Evolutionary conservation across 1,140 invertebrate species (phyloP).

Genomic region (Plectus sambesii): DNA sequence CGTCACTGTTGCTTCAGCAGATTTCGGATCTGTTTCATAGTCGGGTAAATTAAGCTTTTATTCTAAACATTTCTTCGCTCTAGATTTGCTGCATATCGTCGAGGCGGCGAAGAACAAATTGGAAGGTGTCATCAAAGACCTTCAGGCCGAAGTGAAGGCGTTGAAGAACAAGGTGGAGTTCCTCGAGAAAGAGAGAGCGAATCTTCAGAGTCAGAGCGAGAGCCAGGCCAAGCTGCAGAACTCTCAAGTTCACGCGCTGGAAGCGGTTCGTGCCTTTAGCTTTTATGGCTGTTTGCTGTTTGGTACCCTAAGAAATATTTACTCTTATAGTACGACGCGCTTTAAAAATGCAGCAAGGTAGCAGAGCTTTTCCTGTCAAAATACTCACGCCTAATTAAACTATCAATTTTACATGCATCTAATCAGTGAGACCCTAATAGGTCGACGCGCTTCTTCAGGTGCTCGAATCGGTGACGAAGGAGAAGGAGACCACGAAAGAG

Average conservation of each 20-base stretch:
- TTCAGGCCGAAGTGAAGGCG: slow-evolving; percentile 39
- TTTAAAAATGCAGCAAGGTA: no score
- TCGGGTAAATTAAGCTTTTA: slow-evolving; percentile 7
- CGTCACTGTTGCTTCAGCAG: no score
- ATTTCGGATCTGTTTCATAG: no score
- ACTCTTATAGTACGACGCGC: no score
- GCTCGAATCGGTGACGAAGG: slow-evolving; percentile 36
- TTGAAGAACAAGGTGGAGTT: slow-evolving; percentile 39
- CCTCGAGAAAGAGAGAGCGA: slow-evolving; percentile 40
- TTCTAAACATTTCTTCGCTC: slow-evolving; percentile 4
- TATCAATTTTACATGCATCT: no score
- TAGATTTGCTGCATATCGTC: slow-evolving; percentile 28
- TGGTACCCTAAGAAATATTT: no score
- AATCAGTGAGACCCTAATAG: no score
- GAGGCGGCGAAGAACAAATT: slow-evolving; percentile 31
- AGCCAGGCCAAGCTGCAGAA: slow-evolving; percentile 41
- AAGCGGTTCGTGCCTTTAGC: no score
- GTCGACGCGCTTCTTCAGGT: slow-evolving; percentile 18
- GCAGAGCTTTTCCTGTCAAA: no score
- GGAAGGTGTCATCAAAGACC: slow-evolving; percentile 32
- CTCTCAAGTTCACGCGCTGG: slow-evolving; percentile 40
- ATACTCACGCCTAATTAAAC: no score
- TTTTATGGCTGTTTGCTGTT: not conserved
- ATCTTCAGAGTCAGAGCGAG: slow-evolving; percentile 38
- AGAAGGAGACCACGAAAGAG: slow-evolving; percentile 38